phyloP scores from a whole-genome alignment of 2,113 vertebrate species.

The Oreotragus oreotragus region DNA sequence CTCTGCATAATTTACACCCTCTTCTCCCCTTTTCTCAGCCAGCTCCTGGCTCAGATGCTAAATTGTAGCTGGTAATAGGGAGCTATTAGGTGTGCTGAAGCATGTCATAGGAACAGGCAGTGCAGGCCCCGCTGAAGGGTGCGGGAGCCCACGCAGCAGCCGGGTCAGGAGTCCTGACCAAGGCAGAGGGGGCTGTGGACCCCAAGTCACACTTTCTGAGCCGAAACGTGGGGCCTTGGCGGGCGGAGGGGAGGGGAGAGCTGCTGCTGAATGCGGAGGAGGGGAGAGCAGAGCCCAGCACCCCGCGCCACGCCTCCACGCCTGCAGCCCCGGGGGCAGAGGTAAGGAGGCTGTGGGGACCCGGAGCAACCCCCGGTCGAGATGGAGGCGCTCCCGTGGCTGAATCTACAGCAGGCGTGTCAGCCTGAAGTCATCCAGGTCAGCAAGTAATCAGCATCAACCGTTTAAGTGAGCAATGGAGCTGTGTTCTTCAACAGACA shows the following conservation, averaged over 20 bases:
- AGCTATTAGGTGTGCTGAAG: slow-evolving; percentile 82
- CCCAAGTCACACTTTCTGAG: slow-evolving; percentile 67
- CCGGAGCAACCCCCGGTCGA: fast-evolving
- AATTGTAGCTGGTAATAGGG: slow-evolving; percentile 84
- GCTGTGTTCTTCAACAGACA: not conserved
- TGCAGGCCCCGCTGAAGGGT: slow-evolving; percentile 73
- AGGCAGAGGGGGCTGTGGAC: slow-evolving; percentile 58
- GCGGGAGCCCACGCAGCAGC: slow-evolving; percentile 62
- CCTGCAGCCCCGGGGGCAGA: fast-evolving
- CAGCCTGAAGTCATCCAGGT: not conserved
- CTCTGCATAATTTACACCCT: slow-evolving; percentile 83
- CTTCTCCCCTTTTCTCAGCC: slow-evolving; percentile 71
- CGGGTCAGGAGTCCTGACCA: slow-evolving; percentile 71
- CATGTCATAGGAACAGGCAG: slow-evolving; percentile 78
- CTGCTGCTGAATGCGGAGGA: not conserved
- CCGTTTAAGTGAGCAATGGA: not conserved
- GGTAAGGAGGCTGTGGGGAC: too few relatives aligned
- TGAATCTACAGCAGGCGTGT: fast-evolving
- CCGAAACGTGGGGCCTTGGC: slow-evolving; percentile 44
- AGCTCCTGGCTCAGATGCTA: slow-evolving; percentile 84
- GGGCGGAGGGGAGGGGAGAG: not conserved
- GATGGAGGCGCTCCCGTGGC: fast-evolving
- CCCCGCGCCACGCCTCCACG: fast-evolving
- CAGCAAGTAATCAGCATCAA: not conserved
- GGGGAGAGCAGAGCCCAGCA: fast-evolving